Base-by-base conservation (phyloP, 2,797 vertebrate genomes). In the Sylvilagus floridanus region DNA sequence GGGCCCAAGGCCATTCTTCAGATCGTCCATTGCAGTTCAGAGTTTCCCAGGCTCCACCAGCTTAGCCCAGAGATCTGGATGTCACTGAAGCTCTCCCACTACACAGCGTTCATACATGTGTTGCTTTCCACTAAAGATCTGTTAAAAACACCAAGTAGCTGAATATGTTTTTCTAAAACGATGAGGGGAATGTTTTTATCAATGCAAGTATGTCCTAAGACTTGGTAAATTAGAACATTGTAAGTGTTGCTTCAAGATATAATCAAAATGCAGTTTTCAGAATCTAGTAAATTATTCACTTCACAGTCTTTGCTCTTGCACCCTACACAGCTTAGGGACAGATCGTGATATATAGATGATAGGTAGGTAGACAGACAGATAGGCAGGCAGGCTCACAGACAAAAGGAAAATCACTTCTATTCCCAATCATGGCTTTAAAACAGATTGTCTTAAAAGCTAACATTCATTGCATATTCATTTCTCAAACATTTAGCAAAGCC, bases 401-500 rank as follows among this genome's bases (percentile, higher is more conserved):
- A 7, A 50, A 77, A 68, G 16, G 26, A 78, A 85, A 90, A 13
- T 54, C 42, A 72, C 42, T 47, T 88, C 35, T 84, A 68, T 82
- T 92, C 81, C 30, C 19, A 37, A 19, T 28, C 37, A 4, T 32
- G 32, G 3, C 19, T 85, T 78, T 90, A 93, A 90, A 87, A 42
- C 47, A 19, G 6, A 68, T 19, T 78, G 7, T 84, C 73, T 75
- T 90, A 47, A 22, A 87, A 68, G 4, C 13, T 68, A n/a, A 65
- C 71, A 89, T 69, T 65, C 7, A 57, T 57, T 57, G 19, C 16
- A 75, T 11, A 7, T 71, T 91, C 14, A 62, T 66, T 72, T 54
- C 26, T n/a, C 54, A 52, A 83, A 9, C 28, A 21, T 90, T 96
- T 66, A 77, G 30, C 63, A 95, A 93, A 91, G 26, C 37, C 66